phyloP scores from a whole-genome alignment of 1,140 invertebrate genomes.

The Gryon sp. region DNA sequence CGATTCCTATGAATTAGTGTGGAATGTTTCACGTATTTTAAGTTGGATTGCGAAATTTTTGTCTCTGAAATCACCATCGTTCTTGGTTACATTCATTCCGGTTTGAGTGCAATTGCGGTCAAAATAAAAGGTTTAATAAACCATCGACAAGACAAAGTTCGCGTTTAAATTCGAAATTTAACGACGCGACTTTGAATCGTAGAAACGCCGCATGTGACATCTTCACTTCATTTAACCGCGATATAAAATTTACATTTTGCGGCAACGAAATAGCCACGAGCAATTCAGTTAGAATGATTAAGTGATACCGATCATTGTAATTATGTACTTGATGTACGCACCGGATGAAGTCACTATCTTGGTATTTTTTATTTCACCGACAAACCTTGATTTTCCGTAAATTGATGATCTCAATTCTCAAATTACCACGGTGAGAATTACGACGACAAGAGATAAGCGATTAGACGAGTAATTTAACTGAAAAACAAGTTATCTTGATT shows the following conservation, averaged over 20 bases:
- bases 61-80: constrained; percentile 10
- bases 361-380: constrained; percentile 2
- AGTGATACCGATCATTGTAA: constrained; percentile 16
- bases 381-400: constrained; percentile 14
- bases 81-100: constrained; percentile 11
- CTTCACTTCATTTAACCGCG: constrained; percentile 17
- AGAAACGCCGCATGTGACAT: constrained; percentile 12
- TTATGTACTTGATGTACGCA: constrained; percentile 13
- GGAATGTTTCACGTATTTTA: constrained; percentile 1
- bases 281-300: constrained; percentile 21
- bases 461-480: not conserved
- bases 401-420: constrained; percentile 37
- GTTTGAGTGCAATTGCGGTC: constrained; percentile 16
- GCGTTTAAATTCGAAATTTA: constrained; percentile 35
- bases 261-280: constrained; percentile 7
- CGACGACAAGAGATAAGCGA: not conserved
- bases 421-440: constrained; percentile 6
- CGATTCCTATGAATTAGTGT: constrained; percentile 9
- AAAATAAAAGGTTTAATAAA: constrained; percentile 13
- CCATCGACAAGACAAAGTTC: constrained; percentile 4
- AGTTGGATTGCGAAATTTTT: not conserved
- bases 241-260: constrained; percentile 22
- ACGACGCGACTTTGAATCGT: constrained; percentile 2
- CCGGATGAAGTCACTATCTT: constrained; percentile 30
- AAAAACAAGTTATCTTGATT: not conserved